Base-by-base conservation (phyloP, 2,888 invertebrate genomes). In the Schizotus pectinicornis region DNA sequence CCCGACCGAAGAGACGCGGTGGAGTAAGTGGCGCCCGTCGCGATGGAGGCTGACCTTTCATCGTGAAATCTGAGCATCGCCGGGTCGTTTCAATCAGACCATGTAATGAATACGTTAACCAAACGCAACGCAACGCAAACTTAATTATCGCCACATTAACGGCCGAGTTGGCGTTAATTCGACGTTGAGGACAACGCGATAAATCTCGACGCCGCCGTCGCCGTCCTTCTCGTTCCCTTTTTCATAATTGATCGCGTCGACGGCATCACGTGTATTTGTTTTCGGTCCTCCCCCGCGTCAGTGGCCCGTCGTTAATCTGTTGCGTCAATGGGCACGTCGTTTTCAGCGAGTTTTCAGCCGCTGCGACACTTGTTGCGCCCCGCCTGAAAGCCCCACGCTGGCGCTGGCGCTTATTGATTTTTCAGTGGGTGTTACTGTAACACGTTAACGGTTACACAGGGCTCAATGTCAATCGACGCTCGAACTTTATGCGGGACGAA, bases 351-450 rank as follows among this genome's bases (percentile, higher is more conserved):
- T 45, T 45, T 52, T 52, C 52, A 51, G 41, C 34, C 52, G 53
- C 37, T 34, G 30, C 14, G 13, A 42, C 48, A 56, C 57, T 57
- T 57, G 57, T 57, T 57, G 57, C 57, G 57, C 57, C 36, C 35
- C 52, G 51, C 37, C 56, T 56, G 57, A 57, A 57, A 52, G 57
- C 57, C 52, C 57, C 57, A 57, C 47, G 41, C 57, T 48, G 57
- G 52, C 57, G 57, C 52, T 52, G 46, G 11, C 13, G 8, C 31
- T 3, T 57, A 57, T 57, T 57, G 57, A 57, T 57, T 57, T 57
- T 57, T 47, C 57, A 46, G 57, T 57, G 57, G 57, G 57, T 52
- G 57, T 42, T 35, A 39, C 47, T 38, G 39, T 42, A 37, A 9
- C 39, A 53, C 46, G 37, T 22, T 37, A 41, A 45, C 31, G 33